Evolutionary conservation across 2,113 vertebrate species (phyloP).

Genomic region (Trichechus manatus): DNA sequence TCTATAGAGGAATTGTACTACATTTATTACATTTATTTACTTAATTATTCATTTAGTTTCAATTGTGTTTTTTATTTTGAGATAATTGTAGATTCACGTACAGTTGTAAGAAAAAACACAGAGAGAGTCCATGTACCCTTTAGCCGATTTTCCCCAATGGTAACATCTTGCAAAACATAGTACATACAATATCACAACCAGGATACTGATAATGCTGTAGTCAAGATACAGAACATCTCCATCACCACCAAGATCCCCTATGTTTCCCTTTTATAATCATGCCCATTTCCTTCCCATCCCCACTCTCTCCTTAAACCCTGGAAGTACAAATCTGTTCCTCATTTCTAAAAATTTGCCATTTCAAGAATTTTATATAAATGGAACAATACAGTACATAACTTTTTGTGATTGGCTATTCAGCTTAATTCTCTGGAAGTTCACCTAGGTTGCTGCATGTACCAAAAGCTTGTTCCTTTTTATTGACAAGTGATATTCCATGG

Average conservation of each 20-base stretch:
- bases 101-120: slow-evolving; percentile 41
- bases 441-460: not conserved
- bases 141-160: not conserved
- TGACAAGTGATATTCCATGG: too few species aligned
- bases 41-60: not conserved
- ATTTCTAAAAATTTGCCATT: slow-evolving; percentile 29
- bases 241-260: not conserved
- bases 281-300: not conserved
- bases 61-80: not conserved
- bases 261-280: not conserved
- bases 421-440: not conserved
- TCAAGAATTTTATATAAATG: slow-evolving; percentile 9
- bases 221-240: not conserved
- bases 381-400: not conserved
- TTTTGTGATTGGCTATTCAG: slow-evolving; percentile 1
- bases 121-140: not conserved
- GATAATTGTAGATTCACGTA: slow-evolving; percentile 14
- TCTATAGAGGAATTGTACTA: not conserved
- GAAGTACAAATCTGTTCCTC: not conserved
- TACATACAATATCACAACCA: not conserved
- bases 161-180: not conserved
- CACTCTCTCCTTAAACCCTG: not conserved
- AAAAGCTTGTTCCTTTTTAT: not conserved
- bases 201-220: not conserved
- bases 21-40: not conserved